phyloP scores from a whole-genome alignment of 2,113 vertebrate species.

The Triplophysa rosa region DNA sequence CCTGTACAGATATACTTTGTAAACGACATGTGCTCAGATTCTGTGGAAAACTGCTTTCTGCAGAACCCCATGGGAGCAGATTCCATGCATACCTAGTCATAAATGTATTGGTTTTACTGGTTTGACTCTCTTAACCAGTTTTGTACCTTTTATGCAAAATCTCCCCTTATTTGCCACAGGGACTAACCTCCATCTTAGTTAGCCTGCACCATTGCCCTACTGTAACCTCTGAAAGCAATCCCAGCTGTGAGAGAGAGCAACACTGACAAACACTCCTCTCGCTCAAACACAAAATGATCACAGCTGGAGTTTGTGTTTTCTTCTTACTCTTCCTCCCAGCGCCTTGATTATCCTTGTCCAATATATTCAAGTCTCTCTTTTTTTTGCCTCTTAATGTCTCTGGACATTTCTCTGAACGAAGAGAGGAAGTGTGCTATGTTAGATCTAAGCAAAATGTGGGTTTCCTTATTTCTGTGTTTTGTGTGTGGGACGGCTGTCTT shows the following conservation, averaged over 20 bases:
- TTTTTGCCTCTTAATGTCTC: constrained; percentile 14
- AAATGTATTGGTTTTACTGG: not conserved
- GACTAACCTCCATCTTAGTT: constrained; percentile 18
- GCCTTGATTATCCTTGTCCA: constrained; percentile 11
- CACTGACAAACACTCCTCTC: constrained; percentile 19
- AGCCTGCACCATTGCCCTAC: constrained; percentile 13
- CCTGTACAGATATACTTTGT: too few relatives aligned
- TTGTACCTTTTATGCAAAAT: not conserved
- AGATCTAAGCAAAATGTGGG: not conserved
- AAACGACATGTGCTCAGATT: too few relatives aligned
- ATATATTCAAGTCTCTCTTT: not conserved
- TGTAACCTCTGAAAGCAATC: constrained; percentile 37
- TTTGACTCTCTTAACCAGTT: not conserved
- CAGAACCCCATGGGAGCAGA: too few relatives aligned
- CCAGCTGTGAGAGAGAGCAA: constrained; percentile 32
- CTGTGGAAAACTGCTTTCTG: too few relatives aligned
- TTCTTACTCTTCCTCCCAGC: constrained; percentile 6
- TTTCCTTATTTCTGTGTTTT: constrained; percentile 20
- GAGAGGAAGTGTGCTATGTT: constrained; percentile 11
- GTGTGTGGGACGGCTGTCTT: not conserved
- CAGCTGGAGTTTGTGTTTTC: constrained; percentile 44
- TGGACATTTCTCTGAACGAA: not conserved
- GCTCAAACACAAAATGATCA: constrained; percentile 29
- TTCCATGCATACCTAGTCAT: too few relatives aligned
- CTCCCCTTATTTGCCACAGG: not conserved